Base-by-base conservation (phyloP, 2,797 vertebrate species). In the Danio choprae region DNA sequence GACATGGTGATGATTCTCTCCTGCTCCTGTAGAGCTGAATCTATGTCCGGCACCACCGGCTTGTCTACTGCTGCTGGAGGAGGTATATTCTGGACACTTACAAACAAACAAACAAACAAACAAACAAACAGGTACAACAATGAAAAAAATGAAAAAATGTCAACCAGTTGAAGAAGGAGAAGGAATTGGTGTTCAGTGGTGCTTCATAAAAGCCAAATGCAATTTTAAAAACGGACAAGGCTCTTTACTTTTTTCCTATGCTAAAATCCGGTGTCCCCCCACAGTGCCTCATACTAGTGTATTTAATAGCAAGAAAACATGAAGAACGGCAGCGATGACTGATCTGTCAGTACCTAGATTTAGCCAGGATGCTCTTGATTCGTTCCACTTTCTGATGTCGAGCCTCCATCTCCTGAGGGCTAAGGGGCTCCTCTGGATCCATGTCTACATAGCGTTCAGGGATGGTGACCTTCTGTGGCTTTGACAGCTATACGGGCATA, bases 1-100 rank as follows among this genome's bases (percentile, higher is more conserved):
- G 98, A 98, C 92, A 98, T 98, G 90, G 95, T 97, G 93, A 99
- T 98, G 93, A 98, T 96, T 83, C 96, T 93, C 88, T 99, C 96
- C 90, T 98, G 96, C 84, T 98, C 95, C 89, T 97, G 95, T 84
- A 98, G 89, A 84, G 97, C 96, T 0, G 93, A 95, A 92, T 96
- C 95, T 69, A 96, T 88, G 43, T 93, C 94, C 44, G 92, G 89
- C 15, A 92, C 83, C 77, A 93, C 94, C 20, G 90, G 90, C 55
- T 94, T 95, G 87, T 96, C 96, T 87, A 93, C 92, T 74, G 89
- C 78, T 40, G 93, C 77, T 0, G 90, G 3, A 0, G 94, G 89
- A 80, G 94, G 93, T 5, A 97, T 92, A 87, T 95, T 97, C 88
- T 97, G 96, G 81, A 97, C 94, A 83, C 97, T 98, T 87, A 48